Evolutionary conservation across 64 coral and sea anemone species (phyloP), one percentile per base, ranked within the genome.

Genomic region (Stichodactyla mertensii): DNA sequence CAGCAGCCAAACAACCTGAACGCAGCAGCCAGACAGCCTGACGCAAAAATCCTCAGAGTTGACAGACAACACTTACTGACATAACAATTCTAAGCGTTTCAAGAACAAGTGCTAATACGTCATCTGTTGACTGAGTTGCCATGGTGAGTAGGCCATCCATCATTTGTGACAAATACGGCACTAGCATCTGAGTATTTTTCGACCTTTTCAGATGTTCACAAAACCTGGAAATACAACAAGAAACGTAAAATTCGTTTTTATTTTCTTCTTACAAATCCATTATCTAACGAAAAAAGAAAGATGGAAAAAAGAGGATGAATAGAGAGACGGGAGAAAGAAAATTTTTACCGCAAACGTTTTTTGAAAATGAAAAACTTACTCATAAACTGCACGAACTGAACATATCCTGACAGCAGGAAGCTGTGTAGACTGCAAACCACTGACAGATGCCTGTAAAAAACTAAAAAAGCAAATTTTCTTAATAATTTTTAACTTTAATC

Each of bases 71-170:
- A 2, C 93, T 92, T 90, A 98, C 96, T 87, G 90, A 95, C 87
- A 98, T 98, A 53, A 95, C 96, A 69, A 98, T 95, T 85, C 89
- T 89, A 78, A 98, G 92, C 52, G 96, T 92, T 79, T 98, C 96
- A 18, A 99, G 78, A 55, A 99, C 97, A 22, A 99, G 89, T 0
- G 97, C 90, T 0, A 99, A 92, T 14, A 94, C 97, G 70, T 99
- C 97, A 80, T 99, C 97, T 59, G 88, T 92, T 51, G 91, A 95
- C 23, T 95, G 93, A 1, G 93, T 95, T 80, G 97, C 93, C 97
- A 99, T 95, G 69, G 88, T 88, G 0, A 99, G 87, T 57, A 99
- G 89, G 0, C 90, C 86, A 51, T 95, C 93, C 89, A 99, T 92
- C 8, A 94, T 92, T 18, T 94, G 90, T 52, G 86, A 86, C 20